A percentile compares a stretch with the other conserved stretches of the same genome.
These are phyloP conservation scores for Tachystola acroxantha DNA, from an alignment of 2,888 invertebrate genomes.

Conservation along the genomic window DNA sequence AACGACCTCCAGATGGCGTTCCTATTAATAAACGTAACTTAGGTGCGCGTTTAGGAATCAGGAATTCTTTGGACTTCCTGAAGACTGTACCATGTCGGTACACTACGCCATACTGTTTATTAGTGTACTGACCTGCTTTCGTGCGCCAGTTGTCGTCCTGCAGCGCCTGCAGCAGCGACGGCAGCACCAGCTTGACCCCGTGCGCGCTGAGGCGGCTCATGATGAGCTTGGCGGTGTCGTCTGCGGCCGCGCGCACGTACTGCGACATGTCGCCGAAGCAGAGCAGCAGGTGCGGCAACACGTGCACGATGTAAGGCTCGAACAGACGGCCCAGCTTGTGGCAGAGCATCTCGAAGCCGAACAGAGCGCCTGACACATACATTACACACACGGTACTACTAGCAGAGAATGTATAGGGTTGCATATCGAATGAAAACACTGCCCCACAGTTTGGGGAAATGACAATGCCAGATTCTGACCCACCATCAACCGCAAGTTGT, in stretches of 20 bases:
- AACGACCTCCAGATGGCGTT: no score
- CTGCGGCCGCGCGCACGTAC: slow-evolving; percentile 96
- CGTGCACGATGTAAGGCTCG: slow-evolving; percentile 99
- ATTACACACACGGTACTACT: no score
- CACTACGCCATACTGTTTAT: no score
- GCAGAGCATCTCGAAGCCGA: slow-evolving; percentile 98
- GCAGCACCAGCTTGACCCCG: slow-evolving; percentile 98
- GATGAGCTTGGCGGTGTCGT: slow-evolving; percentile 97
- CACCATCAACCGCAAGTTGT: no score
- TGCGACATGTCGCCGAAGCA: slow-evolving; percentile 98
- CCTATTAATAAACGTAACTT: no score
- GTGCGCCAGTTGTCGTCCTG: slow-evolving; percentile 99
- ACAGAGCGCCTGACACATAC: slow-evolving; percentile 86
- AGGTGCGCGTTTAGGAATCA: no score
- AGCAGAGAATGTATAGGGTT: no score
- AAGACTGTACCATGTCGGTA: no score
- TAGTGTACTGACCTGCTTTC: slow-evolving; percentile 87
- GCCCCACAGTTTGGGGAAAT: no score
- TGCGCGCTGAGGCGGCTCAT: slow-evolving; percentile 97
- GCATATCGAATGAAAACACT: no score
- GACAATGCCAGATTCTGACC: no score
- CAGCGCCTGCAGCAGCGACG: slow-evolving; percentile 93
- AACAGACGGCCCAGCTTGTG: slow-evolving; percentile 96
- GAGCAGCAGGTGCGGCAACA: slow-evolving; percentile 94
- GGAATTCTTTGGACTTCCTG: no score